phyloP scores from a whole-genome alignment of 2,888 invertebrate genomes.

The Gonocerus acuteangulatus region DNA sequence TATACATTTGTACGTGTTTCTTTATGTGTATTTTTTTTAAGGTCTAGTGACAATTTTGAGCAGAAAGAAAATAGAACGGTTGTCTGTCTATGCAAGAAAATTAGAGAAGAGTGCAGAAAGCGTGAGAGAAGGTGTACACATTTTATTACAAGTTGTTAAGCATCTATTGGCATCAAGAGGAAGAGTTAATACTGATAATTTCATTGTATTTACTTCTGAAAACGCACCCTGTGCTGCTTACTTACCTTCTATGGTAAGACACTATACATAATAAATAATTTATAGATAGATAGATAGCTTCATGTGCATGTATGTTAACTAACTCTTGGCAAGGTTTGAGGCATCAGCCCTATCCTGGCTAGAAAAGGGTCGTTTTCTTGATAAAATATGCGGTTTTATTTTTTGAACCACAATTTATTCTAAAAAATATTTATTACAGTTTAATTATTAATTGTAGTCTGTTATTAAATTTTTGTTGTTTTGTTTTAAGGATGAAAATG shows the following conservation, averaged over 20 bases:
- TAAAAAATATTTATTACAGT: no score
- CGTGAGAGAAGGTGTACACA: conserved; percentile 33
- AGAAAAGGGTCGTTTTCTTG: no score
- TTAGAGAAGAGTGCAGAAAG: conserved; percentile 33
- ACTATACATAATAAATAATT: not conserved
- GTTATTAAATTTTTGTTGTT: no score
- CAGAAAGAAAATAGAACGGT: conserved; percentile 32
- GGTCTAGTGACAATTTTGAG: conserved; percentile 35
- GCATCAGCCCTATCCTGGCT: no score
- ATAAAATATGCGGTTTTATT: no score
- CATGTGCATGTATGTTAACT: no score
- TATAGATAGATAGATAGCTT: no score
- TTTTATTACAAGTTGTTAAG: conserved; percentile 32
- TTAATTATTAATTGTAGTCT: no score
- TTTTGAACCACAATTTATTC: no score
- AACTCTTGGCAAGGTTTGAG: no score
- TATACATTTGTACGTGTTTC: not conserved
- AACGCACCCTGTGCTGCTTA: conserved; percentile 9
- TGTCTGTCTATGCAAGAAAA: conserved; percentile 32
- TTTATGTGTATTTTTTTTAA: conserved; percentile 18
- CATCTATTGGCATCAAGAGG: conserved; percentile 9
- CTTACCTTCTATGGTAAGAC: conserved; percentile 22
- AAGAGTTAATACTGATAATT: conserved; percentile 22
- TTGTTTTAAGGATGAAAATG: conserved; percentile 12
- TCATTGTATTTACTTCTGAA: conserved; percentile 16